Evolutionary conservation across 37 sponge, comb jelly and placozoan genomes (phyloP).

Genomic region (Diacarnus erythraeanus): DNA sequence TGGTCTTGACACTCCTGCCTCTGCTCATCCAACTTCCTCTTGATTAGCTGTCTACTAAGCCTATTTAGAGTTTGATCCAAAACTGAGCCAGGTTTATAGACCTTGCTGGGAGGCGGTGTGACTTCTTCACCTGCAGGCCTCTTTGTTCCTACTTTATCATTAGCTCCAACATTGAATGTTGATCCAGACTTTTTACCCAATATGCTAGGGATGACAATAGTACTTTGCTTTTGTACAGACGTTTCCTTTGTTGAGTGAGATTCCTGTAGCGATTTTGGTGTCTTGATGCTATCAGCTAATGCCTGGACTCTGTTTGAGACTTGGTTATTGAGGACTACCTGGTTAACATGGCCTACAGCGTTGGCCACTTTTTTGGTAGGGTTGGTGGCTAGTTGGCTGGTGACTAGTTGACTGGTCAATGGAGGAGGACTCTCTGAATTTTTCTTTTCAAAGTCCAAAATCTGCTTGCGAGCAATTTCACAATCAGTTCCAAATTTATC

Average conservation of each 20-base stretch:
- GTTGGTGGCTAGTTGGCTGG: neutral
- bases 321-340: constrained; percentile 1
- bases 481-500: constrained; percentile 53
- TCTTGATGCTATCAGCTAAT: neutral
- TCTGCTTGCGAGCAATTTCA: constrained; percentile 61
- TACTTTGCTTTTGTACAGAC: neutral
- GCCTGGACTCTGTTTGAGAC: neutral
- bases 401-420: constrained; percentile 11
- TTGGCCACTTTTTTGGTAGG: neutral
- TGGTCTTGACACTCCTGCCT: constrained; percentile 1
- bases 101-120: constrained; percentile 23
- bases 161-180: neutral
- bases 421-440: constrained; percentile 9
- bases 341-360: neutral
- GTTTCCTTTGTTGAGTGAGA: neutral
- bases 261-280: neutral
- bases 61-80: constrained; percentile 51
- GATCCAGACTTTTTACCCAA: neutral
- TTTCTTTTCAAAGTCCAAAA: constrained; percentile 37
- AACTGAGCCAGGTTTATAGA: constrained; percentile 33
- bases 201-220: constrained; percentile 30
- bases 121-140: neutral
- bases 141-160: constrained; percentile 6
- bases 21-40: constrained; percentile 54
- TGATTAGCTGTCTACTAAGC: constrained; percentile 35